A percentile compares a stretch with the other conserved stretches of the same genome.
phyloP scores from a whole-genome alignment of 2,113 vertebrate species.

The Equus przewalskii region DNA sequence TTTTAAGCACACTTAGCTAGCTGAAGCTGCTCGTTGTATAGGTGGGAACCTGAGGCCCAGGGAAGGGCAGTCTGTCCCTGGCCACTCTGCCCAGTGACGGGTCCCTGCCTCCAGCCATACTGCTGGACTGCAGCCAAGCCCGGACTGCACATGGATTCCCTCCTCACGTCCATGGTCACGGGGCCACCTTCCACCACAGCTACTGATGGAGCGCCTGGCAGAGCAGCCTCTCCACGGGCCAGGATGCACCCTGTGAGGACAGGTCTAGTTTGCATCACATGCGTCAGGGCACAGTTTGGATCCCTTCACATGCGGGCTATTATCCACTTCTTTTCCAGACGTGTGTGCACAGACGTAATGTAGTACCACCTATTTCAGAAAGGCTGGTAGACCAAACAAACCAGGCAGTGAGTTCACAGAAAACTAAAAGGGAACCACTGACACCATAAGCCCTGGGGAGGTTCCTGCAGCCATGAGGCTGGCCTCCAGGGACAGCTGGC shows the following conservation, averaged over 20 bases:
- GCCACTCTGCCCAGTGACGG: not conserved
- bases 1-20: not conserved
- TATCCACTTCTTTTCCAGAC: not conserved
- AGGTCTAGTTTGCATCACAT: not conserved
- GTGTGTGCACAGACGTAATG: fast-evolving
- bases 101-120: not conserved
- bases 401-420: not conserved
- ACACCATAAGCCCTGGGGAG: not conserved
- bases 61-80: not conserved
- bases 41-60: not conserved
- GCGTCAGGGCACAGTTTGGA: not conserved
- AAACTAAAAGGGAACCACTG: not conserved
- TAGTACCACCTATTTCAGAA: not conserved
- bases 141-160: fast-evolving
- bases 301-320: not conserved
- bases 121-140: not conserved
- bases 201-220: not conserved
- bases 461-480: not conserved
- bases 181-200: not conserved
- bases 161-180: not conserved
- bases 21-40: not conserved
- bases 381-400: not conserved
- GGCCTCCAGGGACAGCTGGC: slow-evolving; percentile 19
- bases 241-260: fast-evolving
- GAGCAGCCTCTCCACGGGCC: not conserved